Conservation (phyloP, 2,113 vertebrate species). For the Cyprinus carpio region DNA sequence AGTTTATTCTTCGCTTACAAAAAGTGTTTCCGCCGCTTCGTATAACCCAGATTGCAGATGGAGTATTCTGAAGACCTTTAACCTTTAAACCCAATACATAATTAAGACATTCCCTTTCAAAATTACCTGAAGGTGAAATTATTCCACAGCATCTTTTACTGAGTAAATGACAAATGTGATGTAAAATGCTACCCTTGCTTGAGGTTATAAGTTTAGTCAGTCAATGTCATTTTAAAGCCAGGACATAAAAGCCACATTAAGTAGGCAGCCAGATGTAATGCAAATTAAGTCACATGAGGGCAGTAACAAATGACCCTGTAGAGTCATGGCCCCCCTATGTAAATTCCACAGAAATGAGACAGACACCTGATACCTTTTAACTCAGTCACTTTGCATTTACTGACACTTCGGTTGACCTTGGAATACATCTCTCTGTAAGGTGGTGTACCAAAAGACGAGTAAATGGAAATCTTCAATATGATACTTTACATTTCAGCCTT, state of each 20-base stretch:
- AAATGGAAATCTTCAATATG: slow-evolving; percentile 1
- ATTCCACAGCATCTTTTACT: neutral
- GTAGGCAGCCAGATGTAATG: slow-evolving; percentile 25
- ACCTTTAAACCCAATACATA: neutral
- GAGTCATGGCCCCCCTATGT: neutral
- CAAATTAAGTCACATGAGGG: neutral
- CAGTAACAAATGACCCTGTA: slow-evolving; percentile 21
- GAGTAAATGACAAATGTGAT: slow-evolving; percentile 10
- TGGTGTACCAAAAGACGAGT: no score
- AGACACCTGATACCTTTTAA: slow-evolving; percentile 1
- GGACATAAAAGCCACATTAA: slow-evolving; percentile 19
- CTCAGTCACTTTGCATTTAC: neutral
- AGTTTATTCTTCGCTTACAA: no score
- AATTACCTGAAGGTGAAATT: slow-evolving; percentile 9
- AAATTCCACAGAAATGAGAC: slow-evolving; percentile 13
- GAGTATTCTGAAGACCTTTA: no score
- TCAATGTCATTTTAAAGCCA: slow-evolving; percentile 25
- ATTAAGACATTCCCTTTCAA: neutral
- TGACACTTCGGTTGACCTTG: neutral
- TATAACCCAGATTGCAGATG: no score
- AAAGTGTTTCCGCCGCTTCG: no score
- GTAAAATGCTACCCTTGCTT: neutral
- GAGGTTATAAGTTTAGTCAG: slow-evolving; percentile 9
- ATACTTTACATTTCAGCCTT: no score
- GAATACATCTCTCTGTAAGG: neutral